A percentile compares a stretch with the other conserved stretches of the same genome.
Evolutionary conservation across 2,113 vertebrate genomes (phyloP).

Genomic region (Cinclus mexicanus): DNA sequence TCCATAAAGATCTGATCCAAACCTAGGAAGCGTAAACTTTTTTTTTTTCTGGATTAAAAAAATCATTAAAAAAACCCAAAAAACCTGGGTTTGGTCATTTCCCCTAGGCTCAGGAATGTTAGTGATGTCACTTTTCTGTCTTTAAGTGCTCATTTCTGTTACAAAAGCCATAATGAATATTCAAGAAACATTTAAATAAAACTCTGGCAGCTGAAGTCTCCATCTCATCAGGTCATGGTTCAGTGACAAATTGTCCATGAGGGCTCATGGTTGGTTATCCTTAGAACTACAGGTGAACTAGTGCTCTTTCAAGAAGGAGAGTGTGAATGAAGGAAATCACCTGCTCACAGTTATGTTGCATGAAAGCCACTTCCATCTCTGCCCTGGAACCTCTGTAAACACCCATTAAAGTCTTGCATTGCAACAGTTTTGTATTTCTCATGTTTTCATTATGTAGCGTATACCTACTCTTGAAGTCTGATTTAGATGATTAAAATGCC

Average conservation of each 20-base stretch:
- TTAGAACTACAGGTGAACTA: neutral
- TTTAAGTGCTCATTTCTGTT: neutral
- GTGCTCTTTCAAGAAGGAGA: neutral
- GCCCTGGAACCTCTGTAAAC: neutral
- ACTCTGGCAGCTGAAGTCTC: neutral
- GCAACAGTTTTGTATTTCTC: neutral
- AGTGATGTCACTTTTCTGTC: neutral
- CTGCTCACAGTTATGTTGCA: neutral
- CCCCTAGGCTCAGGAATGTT: neutral
- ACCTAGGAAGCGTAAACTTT: neutral
- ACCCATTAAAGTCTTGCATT: neutral
- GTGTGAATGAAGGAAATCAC: neutral
- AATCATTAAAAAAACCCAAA: too few relatives aligned
- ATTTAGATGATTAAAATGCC: neutral
- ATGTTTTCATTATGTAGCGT: neutral
- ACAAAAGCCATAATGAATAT: neutral
- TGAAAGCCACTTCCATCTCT: neutral
- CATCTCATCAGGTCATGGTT: neutral
- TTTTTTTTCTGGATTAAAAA: neutral
- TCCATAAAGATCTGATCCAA: neutral
- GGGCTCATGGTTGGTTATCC: neutral
- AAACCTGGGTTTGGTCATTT: neutral
- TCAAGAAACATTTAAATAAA: neutral
- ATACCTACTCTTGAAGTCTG: neutral
- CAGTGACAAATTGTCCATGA: neutral